phyloP scores from a whole-genome alignment of 2,797 vertebrate species.

The Nothura maculosa region DNA sequence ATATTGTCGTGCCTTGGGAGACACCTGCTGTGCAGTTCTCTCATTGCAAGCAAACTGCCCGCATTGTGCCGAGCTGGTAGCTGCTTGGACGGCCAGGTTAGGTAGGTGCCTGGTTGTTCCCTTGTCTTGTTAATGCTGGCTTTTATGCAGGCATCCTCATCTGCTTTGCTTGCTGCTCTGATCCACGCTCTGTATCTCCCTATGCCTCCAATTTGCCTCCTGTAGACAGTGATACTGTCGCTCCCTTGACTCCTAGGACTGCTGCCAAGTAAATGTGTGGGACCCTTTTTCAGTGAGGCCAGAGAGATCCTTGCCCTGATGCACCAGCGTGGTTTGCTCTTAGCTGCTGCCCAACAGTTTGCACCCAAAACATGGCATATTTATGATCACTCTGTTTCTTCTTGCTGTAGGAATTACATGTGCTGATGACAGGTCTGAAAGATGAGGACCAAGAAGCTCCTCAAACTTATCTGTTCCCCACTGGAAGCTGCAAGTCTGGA shows the following conservation, averaged over 20 bases:
- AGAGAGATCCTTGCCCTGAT: background rate
- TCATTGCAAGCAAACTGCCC: rapidly evolving
- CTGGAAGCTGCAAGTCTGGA: background rate
- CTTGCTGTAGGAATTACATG: background rate
- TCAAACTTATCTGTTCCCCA: background rate
- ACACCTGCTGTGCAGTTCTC: constrained; percentile 46
- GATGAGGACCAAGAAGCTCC: background rate
- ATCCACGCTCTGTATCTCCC: rapidly evolving
- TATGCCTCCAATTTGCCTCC: background rate
- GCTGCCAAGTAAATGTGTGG: background rate
- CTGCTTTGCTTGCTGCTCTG: background rate
- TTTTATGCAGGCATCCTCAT: background rate
- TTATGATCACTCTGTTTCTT: background rate
- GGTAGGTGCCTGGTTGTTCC: background rate
- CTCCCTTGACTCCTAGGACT: background rate
- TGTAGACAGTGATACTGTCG: background rate
- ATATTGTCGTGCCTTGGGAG: background rate
- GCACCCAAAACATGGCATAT: rapidly evolving
- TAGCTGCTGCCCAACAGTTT: background rate
- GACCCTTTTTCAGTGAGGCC: background rate
- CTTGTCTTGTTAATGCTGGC: background rate
- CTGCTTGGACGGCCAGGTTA: background rate
- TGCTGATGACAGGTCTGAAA: rapidly evolving
- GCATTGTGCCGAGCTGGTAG: rapidly evolving
- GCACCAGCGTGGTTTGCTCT: background rate